These are phyloP conservation scores for Diarsia brunnea DNA, from an alignment of 2,888 invertebrate species.

Conservation along the genomic window DNA sequence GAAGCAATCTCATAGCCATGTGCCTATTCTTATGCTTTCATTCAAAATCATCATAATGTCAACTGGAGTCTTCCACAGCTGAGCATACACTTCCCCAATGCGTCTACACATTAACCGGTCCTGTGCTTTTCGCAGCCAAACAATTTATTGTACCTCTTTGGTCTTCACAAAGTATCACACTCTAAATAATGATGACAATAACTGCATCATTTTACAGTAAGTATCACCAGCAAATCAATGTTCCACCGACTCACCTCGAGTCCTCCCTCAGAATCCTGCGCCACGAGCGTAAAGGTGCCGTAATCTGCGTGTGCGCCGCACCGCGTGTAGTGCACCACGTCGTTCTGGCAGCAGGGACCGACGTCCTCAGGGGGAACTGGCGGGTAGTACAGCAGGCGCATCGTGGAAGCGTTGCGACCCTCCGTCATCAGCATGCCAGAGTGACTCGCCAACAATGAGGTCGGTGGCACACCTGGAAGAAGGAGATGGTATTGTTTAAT, in stretches of 20 bases:
- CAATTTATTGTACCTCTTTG: not conserved
- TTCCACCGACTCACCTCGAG: slow-evolving; percentile 88
- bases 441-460: slow-evolving; percentile 92
- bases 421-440: slow-evolving; percentile 92
- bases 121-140: not conserved
- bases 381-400: slow-evolving; percentile 94
- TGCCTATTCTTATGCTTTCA: not conserved
- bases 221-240: not conserved
- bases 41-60: not conserved
- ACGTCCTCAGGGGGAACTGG: slow-evolving; percentile 92
- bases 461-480: slow-evolving; percentile 90
- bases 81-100: not conserved
- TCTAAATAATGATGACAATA: too few species aligned
- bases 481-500: not conserved
- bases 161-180: not conserved
- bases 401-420: slow-evolving; percentile 92
- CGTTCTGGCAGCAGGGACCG: slow-evolving; percentile 83
- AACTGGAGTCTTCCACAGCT: not conserved
- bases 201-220: too few species aligned
- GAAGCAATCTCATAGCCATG: not conserved
- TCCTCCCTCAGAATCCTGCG: slow-evolving; percentile 94
- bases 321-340: slow-evolving; percentile 88
- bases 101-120: not conserved
- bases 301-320: slow-evolving; percentile 94
- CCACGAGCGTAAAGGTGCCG: slow-evolving; percentile 94